A percentile compares a stretch with the other conserved stretches of the same genome.
These are phyloP conservation scores for Caerostris extrusa DNA, from an alignment of 1,140 invertebrate genomes.

Conservation along the genomic window DNA sequence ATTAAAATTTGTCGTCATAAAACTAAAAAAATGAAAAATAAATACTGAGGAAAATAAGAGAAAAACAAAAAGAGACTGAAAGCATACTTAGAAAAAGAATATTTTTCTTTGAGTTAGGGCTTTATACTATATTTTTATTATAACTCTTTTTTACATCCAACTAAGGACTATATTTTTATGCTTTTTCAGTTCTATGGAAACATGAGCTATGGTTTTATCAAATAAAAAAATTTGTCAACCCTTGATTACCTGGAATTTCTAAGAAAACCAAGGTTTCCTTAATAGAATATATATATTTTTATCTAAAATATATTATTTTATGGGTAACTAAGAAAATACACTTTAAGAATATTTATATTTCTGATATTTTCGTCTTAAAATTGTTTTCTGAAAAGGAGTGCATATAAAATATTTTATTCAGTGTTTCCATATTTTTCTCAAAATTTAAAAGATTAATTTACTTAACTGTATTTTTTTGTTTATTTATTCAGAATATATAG, in stretches of 20 bases:
- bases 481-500: no score
- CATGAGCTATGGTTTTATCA: background rate
- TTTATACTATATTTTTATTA: background rate
- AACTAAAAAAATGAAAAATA: background rate
- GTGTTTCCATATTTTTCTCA: no score
- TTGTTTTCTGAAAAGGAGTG: no score
- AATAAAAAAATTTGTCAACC: background rate
- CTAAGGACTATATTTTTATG: background rate
- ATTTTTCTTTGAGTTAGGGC: background rate
- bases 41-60: background rate
- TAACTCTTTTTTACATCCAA: background rate
- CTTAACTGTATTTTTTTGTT: no score
- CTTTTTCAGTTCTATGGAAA: background rate
- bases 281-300: no score
- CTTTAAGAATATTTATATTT: no score
- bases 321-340: no score
- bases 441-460: no score
- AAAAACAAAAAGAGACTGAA: background rate
- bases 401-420: no score
- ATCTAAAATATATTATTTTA: no score
- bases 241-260: background rate
- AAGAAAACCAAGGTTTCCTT: background rate
- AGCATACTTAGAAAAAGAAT: background rate
- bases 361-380: no score
- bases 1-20: constrained; percentile 4